Conservation (phyloP, 37 sponge, comb jelly and placozoan species). For the Diacarnus erythraeanus region DNA sequence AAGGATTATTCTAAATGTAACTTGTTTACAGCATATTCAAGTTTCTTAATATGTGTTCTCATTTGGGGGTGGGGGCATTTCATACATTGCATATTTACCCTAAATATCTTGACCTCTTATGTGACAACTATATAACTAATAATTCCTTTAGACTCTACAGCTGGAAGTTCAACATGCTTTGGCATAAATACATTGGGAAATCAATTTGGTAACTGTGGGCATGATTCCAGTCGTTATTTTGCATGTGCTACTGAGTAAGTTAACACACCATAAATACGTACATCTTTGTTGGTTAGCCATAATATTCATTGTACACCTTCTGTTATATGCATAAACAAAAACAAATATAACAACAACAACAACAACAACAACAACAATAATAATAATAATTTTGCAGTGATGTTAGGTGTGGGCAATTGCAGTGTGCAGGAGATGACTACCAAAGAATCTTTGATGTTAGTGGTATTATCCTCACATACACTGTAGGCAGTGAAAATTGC, state of each 20-base stretch:
- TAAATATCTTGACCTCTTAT: neutral
- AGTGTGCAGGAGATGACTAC: conserved; percentile 5
- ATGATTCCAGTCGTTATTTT: conserved; percentile 1
- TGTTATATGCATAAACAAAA: no score
- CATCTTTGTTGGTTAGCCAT: no score
- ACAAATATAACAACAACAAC: no score
- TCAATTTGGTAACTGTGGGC: conserved; percentile 52
- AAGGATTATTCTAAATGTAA: neutral
- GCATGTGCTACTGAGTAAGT: conserved; percentile 36
- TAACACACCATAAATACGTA: neutral
- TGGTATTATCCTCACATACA: neutral
- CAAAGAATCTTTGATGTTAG: no score
- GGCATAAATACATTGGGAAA: conserved; percentile 26
- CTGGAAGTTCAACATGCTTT: conserved; percentile 23
- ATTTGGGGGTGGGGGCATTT: no score
- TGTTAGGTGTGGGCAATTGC: conserved; percentile 40
- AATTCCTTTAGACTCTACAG: neutral
- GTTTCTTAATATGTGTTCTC: no score
- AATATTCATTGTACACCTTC: no score
- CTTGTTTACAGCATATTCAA: no score
- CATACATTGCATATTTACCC: no score
- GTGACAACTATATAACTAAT: neutral
- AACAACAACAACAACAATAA: neutral
- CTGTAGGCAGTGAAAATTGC: neutral
- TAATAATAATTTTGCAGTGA: conserved; percentile 11